Evolutionary conservation across 2,113 vertebrate genomes (phyloP).

Genomic region (Murina feae): DNA sequence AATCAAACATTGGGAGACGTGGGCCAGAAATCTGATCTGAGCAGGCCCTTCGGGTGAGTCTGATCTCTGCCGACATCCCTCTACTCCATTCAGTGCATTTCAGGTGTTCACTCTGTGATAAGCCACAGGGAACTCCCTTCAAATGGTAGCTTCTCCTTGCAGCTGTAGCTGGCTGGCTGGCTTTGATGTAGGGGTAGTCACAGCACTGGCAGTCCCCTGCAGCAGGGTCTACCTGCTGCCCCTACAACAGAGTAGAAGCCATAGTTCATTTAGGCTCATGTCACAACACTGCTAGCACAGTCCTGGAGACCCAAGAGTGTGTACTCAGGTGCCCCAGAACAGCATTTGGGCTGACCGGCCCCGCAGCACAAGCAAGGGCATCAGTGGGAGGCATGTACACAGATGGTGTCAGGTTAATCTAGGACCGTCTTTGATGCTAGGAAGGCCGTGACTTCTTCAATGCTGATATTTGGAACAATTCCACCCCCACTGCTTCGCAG

Average conservation of each 20-base stretch:
- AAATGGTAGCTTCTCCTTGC: not conserved
- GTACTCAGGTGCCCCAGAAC: not conserved
- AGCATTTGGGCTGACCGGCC: not conserved
- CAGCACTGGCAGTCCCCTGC: not conserved
- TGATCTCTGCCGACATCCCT: not conserved
- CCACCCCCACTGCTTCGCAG: not conserved
- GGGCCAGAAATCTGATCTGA: not conserved
- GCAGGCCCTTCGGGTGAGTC: not conserved
- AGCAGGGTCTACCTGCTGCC: too few relatives aligned
- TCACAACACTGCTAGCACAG: not conserved
- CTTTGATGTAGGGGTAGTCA: not conserved
- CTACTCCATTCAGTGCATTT: not conserved
- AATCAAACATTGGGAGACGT: not conserved
- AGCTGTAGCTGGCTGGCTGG: not conserved
- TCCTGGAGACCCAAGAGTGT: not conserved
- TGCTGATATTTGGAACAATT: not conserved
- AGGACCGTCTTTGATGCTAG: not conserved
- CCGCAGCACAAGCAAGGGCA: not conserved
- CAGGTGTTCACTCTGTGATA: not conserved
- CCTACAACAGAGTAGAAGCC: rapidly evolving
- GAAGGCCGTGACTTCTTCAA: not conserved
- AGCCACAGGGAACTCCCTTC: not conserved
- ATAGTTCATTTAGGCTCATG: not conserved
- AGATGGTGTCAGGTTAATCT: not conserved
- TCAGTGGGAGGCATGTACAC: not conserved